These are phyloP conservation scores for Gallinago undulata DNA, from an alignment of 2,113 vertebrate species.

Conservation along the genomic window DNA sequence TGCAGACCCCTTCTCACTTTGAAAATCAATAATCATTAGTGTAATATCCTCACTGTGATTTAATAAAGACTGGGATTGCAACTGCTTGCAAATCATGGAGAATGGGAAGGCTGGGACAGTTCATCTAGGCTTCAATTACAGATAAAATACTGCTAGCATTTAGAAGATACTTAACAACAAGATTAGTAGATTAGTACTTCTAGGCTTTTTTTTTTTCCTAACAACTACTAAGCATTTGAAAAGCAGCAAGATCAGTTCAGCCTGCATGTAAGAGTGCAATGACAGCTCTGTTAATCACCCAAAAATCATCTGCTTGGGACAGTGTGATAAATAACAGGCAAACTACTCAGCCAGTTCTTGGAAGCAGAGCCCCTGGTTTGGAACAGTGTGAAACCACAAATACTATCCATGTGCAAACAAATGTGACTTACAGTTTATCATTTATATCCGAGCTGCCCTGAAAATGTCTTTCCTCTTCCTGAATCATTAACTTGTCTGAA, in stretches of 20 bases:
- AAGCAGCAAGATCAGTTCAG: neutral
- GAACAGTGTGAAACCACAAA: slow-evolving; percentile 28
- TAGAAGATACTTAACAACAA: neutral
- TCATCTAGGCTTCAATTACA: neutral
- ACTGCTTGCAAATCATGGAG: neutral
- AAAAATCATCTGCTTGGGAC: slow-evolving; percentile 1
- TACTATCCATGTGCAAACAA: slow-evolving; percentile 32
- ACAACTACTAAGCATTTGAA: neutral
- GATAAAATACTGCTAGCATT: neutral
- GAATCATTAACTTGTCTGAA: slow-evolving; percentile 40
- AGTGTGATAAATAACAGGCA: slow-evolving; percentile 21
- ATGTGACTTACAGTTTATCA: slow-evolving; percentile 48
- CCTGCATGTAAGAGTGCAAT: neutral
- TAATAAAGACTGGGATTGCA: neutral
- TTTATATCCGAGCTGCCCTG: neutral
- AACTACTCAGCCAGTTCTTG: neutral
- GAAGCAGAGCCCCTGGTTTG: slow-evolving; percentile 20
- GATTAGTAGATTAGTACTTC: neutral
- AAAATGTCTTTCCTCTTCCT: slow-evolving; percentile 51
- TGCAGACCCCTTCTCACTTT: neutral
- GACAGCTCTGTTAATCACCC: neutral
- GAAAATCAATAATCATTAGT: neutral
- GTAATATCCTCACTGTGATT: neutral
- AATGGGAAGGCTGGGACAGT: neutral
- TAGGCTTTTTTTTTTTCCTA: neutral